Base-by-base conservation (phyloP, 2,113 vertebrate species). In the Scomber scombrus region DNA sequence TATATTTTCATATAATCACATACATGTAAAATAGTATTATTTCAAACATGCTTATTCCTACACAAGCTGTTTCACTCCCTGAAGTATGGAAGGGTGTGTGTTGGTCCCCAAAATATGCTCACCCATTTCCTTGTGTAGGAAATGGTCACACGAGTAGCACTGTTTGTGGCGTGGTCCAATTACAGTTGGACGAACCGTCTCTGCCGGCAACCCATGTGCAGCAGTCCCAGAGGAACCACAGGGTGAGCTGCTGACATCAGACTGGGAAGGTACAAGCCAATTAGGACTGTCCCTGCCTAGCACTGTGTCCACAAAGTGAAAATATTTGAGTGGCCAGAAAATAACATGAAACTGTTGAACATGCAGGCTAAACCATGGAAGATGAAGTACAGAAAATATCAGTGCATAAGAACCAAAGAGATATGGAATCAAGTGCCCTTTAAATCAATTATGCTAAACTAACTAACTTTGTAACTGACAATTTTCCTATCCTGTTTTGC, bases 161-260 rank as follows among this genome's bases (percentile, higher is more conserved):
- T 66, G 47, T 74, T 80, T 69, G 47, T 29, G 56, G 29, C n/a
- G 18, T 67, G 64, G 60, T 83, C 55, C 70, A 68, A 52, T 74
- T 80, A 80, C 69, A 66, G 29, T 40, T 18, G 70, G n/a, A 45
- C 47, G 77, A 49, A 76, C 23, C 46, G 47, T 40, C 63, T 80
- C 61, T 66, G 51, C 55, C 10, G 64, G 66, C 69, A 56, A 76
- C 60, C 57, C 19, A 31, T 71, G 63, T 68, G 16, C 29, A 55
- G 63, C 46, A 49, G 64, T 45, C 67, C 69, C 47, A 66, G 19
- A 55, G 69, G 58, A 77, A 50, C 29, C 67, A 54, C 56, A 50
- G n/a, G 46, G 29, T 18, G n/a, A 72, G 47, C 45, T 40, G 34
- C 34, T 40, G 34, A 40, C 34, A 40, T 40, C 7, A 40, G 9